Evolutionary conservation across 2,888 invertebrate species (phyloP).

Genomic region (Darwinula stevensoni): DNA sequence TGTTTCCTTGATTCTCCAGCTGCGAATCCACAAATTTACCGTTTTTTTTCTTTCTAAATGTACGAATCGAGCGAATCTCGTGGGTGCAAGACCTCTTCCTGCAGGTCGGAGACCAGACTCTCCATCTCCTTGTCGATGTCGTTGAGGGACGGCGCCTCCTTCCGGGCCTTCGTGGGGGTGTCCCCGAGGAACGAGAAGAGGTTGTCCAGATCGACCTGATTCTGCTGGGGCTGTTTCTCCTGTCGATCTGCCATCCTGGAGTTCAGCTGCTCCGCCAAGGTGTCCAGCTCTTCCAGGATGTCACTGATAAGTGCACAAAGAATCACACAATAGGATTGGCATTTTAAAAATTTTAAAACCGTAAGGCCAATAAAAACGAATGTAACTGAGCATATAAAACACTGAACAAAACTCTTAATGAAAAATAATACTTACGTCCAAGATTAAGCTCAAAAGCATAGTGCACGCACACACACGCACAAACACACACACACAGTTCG

Average conservation of each 20-base stretch:
- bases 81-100: conserved; percentile 56
- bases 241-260: conserved; percentile 21
- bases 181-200: conserved; percentile 67
- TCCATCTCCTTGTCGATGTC: conserved; percentile 62
- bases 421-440: conserved; percentile 4
- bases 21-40: no score
- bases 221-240: conserved; percentile 9
- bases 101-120: conserved; percentile 44
- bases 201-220: conserved; percentile 46
- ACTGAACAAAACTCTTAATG: no score
- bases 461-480: no score
- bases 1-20: no score
- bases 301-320: conserved; percentile 6
- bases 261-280: conserved; percentile 36
- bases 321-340: conserved; percentile 6
- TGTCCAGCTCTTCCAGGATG: conserved; percentile 21
- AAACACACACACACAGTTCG: no score
- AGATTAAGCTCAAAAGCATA: no score
- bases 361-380: no score
- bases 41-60: no score
- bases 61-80: no score
- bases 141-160: conserved; percentile 23
- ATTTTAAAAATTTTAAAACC: no score
- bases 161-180: conserved; percentile 25
- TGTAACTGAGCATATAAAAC: no score